A percentile compares a stretch with the other conserved stretches of the same genome.
Conservation (phyloP, 2,113 vertebrate species). For the Plectropomus leopardus region DNA sequence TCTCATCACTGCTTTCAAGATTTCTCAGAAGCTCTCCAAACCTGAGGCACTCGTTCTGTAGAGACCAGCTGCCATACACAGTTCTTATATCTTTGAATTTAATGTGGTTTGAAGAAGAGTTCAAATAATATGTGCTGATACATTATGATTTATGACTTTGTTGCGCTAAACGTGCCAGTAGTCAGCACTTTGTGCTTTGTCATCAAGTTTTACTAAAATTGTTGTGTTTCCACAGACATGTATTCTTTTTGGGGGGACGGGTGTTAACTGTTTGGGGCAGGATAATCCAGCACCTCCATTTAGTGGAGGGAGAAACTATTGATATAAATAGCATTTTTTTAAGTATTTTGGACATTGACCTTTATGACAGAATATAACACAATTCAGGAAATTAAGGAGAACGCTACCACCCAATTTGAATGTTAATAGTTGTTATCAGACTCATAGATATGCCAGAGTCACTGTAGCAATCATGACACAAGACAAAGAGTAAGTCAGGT, state of each 20-base stretch:
- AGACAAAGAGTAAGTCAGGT: too few relatives aligned
- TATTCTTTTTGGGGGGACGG: too few relatives aligned
- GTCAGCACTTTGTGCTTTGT: not conserved
- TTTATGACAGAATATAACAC: not conserved
- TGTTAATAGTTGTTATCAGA: too few relatives aligned
- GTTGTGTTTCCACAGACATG: too few relatives aligned
- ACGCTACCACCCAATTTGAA: not conserved
- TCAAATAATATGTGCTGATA: not conserved
- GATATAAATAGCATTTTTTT: too few relatives aligned
- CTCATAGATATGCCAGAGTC: too few relatives aligned
- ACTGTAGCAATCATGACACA: too few relatives aligned
- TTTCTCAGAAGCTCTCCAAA: not conserved
- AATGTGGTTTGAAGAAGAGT: not conserved
- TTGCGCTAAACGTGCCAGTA: not conserved
- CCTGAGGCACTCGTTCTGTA: slow-evolving; percentile 9
- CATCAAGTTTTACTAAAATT: not conserved
- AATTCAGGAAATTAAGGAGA: not conserved
- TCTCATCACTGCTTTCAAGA: not conserved
- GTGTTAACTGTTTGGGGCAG: too few relatives aligned
- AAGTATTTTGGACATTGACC: not conserved
- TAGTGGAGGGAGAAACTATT: too few relatives aligned
- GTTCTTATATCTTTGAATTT: not conserved
- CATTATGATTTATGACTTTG: too few relatives aligned
- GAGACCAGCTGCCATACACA: not conserved
- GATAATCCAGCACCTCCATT: too few relatives aligned